Evolutionary conservation across 1,140 invertebrate species (phyloP).

Genomic region (Cydia amplana): DNA sequence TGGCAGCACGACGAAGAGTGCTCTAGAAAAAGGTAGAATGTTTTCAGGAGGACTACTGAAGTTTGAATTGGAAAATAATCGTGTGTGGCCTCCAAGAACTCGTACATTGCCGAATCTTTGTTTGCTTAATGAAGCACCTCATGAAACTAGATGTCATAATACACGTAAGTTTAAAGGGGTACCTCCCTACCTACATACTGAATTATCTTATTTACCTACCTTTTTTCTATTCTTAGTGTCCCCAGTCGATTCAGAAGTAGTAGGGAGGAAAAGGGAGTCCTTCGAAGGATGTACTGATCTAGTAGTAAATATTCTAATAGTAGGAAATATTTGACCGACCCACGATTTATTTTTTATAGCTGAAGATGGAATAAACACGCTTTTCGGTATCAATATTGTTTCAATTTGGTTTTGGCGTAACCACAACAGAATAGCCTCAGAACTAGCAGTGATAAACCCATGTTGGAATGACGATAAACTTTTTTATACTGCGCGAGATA

Average conservation of each 20-base stretch:
- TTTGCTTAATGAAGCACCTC: constrained; percentile 52
- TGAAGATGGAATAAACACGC: background rate
- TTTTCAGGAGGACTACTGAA: constrained; percentile 61
- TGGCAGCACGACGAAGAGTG: constrained; percentile 42
- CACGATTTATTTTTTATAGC: constrained; percentile 15
- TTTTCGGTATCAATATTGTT: background rate
- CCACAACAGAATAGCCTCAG: constrained; percentile 83
- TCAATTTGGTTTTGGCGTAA: constrained; percentile 65
- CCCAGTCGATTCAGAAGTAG: too few species aligned
- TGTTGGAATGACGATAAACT: constrained; percentile 81
- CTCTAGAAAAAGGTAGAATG: constrained; percentile 48
- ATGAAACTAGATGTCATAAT: constrained; percentile 61
- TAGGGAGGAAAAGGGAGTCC: too few species aligned
- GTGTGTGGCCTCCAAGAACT: constrained; percentile 56
- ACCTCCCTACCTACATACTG: too few species aligned
- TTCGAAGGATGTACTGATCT: too few species aligned
- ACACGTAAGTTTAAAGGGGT: constrained; percentile 48
- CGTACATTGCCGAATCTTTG: constrained; percentile 48
- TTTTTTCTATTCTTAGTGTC: too few species aligned
- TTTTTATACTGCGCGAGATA: constrained; percentile 82
- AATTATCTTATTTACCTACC: too few species aligned
- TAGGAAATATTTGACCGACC: background rate
- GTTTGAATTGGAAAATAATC: constrained; percentile 52
- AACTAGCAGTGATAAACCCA: constrained; percentile 80
- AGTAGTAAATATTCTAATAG: background rate